Percentiles rank a stretch among this genome's conserved stretches.
These are phyloP conservation scores for Gobionotothen gibberifrons DNA, from an alignment of 2,797 vertebrate species.

Conservation along the genomic window DNA sequence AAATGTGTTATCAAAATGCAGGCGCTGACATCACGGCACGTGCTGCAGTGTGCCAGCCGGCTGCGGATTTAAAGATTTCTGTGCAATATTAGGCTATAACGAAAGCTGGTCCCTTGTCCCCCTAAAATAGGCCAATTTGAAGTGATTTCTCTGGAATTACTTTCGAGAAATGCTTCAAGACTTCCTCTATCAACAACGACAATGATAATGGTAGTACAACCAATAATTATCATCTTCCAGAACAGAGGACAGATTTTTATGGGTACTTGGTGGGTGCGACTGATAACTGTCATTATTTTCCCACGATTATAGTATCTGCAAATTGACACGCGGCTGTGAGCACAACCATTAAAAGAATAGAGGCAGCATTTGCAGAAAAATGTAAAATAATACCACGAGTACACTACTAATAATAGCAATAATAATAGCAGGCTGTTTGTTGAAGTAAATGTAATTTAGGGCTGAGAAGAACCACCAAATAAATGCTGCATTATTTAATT, in stretches of 20 bases:
- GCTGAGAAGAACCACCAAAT: constrained; percentile 10
- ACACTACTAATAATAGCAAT: constrained; percentile 59
- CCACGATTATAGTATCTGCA: constrained; percentile 85
- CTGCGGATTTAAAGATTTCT: constrained; percentile 83
- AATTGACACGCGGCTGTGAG: constrained; percentile 75
- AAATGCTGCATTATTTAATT: constrained; percentile 36
- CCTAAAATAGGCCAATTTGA: constrained; percentile 86
- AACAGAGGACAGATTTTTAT: constrained; percentile 86
- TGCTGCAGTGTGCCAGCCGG: constrained; percentile 72
- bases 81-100: constrained; percentile 83
- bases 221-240: constrained; percentile 88
- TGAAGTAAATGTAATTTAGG: constrained; percentile 19
- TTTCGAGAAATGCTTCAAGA: constrained; percentile 83
- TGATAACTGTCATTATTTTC: constrained; percentile 88
- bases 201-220: constrained; percentile 88
- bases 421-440: constrained; percentile 45
- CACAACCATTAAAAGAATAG: constrained; percentile 73
- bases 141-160: constrained; percentile 87
- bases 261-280: constrained; percentile 84
- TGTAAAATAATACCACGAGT: constrained; percentile 66
- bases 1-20: constrained; percentile 71
- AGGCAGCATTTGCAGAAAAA: constrained; percentile 64
- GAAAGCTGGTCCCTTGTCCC: constrained; percentile 78
- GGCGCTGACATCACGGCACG: constrained; percentile 72
- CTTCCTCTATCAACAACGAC: constrained; percentile 86